phyloP scores from a whole-genome alignment of 1,140 invertebrate species.

The Globodera ellingtonae region DNA sequence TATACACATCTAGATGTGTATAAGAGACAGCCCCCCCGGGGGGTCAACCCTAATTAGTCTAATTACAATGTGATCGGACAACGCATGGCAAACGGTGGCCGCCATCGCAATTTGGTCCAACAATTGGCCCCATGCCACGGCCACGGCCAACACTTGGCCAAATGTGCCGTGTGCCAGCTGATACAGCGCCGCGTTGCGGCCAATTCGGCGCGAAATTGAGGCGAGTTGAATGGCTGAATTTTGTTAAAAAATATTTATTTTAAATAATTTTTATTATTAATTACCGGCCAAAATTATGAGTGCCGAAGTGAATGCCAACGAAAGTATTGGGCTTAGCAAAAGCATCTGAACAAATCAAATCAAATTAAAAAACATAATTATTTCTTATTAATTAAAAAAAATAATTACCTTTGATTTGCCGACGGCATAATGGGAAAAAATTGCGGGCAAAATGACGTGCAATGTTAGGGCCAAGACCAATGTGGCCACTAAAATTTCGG shows the following conservation, averaged over 20 bases:
- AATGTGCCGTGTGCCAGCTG: constrained; percentile 31
- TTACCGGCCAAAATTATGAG: constrained; percentile 7
- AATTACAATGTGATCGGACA: constrained; percentile 26
- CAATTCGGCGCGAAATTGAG: constrained; percentile 25
- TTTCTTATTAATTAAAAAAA: constrained; percentile 28
- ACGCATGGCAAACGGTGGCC: constrained; percentile 26
- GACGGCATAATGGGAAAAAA: constrained; percentile 29
- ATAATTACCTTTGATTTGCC: neutral
- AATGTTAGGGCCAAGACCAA: constrained; percentile 26
- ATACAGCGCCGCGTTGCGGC: constrained; percentile 40
- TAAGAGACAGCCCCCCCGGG: neutral
- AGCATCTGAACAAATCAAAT: constrained; percentile 25
- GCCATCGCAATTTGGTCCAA: constrained; percentile 34
- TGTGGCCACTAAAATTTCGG: constrained; percentile 33
- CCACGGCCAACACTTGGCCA: constrained; percentile 37
- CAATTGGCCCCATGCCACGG: constrained; percentile 40
- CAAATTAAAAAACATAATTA: neutral
- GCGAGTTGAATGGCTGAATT: constrained; percentile 38
- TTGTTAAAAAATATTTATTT: neutral
- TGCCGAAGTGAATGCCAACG: neutral
- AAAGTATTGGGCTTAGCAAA: constrained; percentile 11
- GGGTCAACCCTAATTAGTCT: constrained; percentile 9
- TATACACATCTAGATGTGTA: no score
- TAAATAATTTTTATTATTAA: constrained; percentile 14
- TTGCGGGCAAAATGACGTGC: constrained; percentile 35